These are phyloP conservation scores for Anniella stebbinsi DNA, from an alignment of 2,797 vertebrate species.

Conservation along the genomic window DNA sequence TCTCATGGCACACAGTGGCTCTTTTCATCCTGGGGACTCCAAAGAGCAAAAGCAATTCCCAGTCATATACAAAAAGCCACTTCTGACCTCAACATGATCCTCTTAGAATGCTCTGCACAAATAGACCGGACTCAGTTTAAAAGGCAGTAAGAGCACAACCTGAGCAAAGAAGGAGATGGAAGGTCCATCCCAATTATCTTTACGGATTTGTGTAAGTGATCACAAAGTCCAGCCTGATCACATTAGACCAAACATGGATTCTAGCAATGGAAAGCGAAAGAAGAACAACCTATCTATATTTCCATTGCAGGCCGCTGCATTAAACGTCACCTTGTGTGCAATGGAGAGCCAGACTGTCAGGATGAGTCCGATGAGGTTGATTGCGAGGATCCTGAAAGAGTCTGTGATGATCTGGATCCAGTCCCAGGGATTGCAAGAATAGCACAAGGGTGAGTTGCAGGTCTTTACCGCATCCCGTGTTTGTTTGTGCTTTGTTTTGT, in stretches of 20 bases:
- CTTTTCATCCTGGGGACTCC: background rate
- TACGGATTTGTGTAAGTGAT: background rate
- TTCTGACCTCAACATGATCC: background rate
- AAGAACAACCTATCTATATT: background rate
- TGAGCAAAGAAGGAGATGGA: background rate
- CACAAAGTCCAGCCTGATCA: background rate
- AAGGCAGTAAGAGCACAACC: background rate
- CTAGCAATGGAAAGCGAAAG: background rate
- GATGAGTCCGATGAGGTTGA: conserved; percentile 86
- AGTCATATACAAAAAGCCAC: background rate
- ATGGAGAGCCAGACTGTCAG: conserved; percentile 88
- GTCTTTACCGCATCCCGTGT: background rate
- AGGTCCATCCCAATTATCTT: background rate
- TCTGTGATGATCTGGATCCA: conserved; percentile 81
- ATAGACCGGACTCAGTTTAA: background rate
- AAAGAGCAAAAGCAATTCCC: background rate
- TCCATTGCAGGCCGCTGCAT: conserved; percentile 88
- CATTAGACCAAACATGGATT: background rate
- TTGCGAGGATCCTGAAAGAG: conserved; percentile 79
- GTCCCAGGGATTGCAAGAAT: conserved; percentile 86
- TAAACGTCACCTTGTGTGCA: conserved; percentile 86
- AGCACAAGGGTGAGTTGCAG: conserved; percentile 83
- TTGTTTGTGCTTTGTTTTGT: background rate
- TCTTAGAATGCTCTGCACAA: background rate
- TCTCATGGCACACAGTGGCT: background rate